Evolutionary conservation across 2,113 vertebrate species (phyloP), one percentile per base, ranked within the genome.

Genomic region (Channa argus): DNA sequence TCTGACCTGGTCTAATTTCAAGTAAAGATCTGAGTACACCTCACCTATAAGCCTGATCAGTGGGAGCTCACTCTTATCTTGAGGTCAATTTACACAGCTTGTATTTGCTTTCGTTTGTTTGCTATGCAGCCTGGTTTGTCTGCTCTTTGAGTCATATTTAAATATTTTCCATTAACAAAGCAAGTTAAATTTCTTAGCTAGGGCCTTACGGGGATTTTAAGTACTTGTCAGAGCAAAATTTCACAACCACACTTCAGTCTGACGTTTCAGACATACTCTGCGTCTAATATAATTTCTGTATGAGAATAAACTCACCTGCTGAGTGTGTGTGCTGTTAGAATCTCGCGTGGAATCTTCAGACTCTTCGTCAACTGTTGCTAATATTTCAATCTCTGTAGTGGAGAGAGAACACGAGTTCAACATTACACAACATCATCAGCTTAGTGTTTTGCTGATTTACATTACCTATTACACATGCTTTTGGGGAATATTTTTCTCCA

Each of bases 231-330:
- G 44, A 45, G 9, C 44, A 45, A 14, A 47, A 47, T 13, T 47
- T 14, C 46, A 47, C 46, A 47, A 13, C 14, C 46, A 47, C 3
- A 47, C 13, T 13, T 6, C 49, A 24, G 49, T 51, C 10, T 53
- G 2, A 15, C 13, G 2, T 43, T 24, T 24, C 24, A 24, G 24
- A 24, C 24, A 24, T 24, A 24, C 24, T 24, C 24, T 24, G 24
- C 24, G 24, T 24, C 24, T 24, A 24, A 36, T 0, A 15, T 0
- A 12, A 2, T 13, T 9, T 9, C 15, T 2, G 10, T 46, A 8
- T 8, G 24, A 24, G 24, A 24, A 1, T 14, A 44, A 37, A 59
- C 80, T 80, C 62, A 83, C 85, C 74, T 80, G 72, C 34, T 45
- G 55, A 74, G 24, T 33, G 52, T 11, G 61, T 34, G 61, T 12